Conservation (phyloP, 2,888 invertebrate genomes). For the Apamea sordens region DNA sequence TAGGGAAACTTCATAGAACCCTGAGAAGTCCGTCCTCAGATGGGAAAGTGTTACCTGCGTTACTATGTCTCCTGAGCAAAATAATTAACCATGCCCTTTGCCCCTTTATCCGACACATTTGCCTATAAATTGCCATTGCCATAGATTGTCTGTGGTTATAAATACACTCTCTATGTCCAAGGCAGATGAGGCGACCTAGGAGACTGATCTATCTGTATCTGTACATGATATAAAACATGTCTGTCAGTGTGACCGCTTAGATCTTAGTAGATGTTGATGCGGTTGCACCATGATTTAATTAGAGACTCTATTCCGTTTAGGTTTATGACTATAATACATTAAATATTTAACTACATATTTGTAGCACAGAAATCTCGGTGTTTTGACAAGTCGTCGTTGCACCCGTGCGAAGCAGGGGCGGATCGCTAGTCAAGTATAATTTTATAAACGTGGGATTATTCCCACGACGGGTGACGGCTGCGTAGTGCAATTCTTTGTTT, state of each 20-base stretch:
- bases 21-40: background rate
- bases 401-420: background rate
- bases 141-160: constrained; percentile 7
- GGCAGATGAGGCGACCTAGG: background rate
- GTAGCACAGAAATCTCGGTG: background rate
- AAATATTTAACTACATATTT: background rate
- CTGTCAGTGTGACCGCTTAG: background rate
- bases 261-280: background rate
- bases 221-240: background rate
- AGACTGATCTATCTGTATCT: background rate
- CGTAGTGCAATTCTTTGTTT: background rate
- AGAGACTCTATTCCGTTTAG: background rate
- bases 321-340: background rate
- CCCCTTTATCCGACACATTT: constrained; percentile 19
- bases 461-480: constrained; percentile 31
- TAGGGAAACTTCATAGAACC: background rate
- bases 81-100: constrained; percentile 5
- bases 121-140: background rate
- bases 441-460: constrained; percentile 45
- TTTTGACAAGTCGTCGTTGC: background rate
- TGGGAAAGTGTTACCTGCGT: constrained; percentile 4
- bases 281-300: background rate
- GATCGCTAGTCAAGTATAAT: constrained; percentile 7
- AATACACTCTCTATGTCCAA: constrained; percentile 17
- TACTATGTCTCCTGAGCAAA: constrained; percentile 6